phyloP scores from a whole-genome alignment of 1,140 invertebrate genomes.

The Lepidotrigona ventralis region DNA sequence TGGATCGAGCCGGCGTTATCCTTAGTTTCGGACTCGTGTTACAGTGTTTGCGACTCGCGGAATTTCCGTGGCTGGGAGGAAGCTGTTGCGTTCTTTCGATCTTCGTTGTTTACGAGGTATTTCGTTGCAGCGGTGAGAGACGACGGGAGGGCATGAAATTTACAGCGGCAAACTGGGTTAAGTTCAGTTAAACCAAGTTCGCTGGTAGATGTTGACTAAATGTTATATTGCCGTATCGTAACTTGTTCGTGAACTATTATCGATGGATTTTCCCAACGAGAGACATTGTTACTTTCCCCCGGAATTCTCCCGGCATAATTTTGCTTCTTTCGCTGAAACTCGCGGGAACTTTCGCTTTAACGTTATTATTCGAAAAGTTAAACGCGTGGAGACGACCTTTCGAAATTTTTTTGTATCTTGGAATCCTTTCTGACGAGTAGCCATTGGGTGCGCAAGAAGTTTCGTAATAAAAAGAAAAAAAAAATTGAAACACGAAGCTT shows the following conservation, averaged over 20 bases:
- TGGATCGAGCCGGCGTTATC: neutral
- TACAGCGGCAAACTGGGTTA: slow-evolving; percentile 28
- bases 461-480: too few relatives aligned
- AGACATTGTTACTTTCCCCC: neutral
- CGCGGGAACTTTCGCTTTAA: too few relatives aligned
- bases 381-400: neutral
- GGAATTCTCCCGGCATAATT: neutral
- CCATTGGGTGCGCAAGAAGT: too few relatives aligned
- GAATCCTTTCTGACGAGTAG: too few relatives aligned
- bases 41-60: slow-evolving; percentile 18
- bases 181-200: slow-evolving; percentile 29
- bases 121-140: neutral
- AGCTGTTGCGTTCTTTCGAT: slow-evolving; percentile 22
- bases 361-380: too few relatives aligned
- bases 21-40: slow-evolving; percentile 34
- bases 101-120: slow-evolving; percentile 10
- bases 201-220: neutral
- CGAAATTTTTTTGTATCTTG: neutral
- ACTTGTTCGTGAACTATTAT: slow-evolving; percentile 17
- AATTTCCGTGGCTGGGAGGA: slow-evolving; percentile 1
- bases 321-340: neutral
- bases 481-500: too few relatives aligned
- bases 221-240: neutral
- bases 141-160: neutral
- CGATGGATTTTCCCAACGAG: neutral